Conservation (phyloP, 2,797 vertebrate species). For the Decapterus maruadsi region DNA sequence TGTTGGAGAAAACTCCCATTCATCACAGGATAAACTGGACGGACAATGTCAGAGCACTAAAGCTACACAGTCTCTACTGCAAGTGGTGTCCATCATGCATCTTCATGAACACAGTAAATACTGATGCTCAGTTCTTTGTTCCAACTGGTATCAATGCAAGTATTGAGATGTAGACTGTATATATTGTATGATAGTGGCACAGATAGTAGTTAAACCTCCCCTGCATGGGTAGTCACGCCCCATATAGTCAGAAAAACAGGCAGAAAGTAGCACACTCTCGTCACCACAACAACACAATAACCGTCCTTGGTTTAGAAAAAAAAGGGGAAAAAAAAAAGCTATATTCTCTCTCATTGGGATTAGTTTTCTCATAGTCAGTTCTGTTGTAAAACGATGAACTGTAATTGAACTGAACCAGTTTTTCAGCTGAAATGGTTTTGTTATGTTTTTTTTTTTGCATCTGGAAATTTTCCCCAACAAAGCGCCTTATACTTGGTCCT, state of each 20-base stretch:
- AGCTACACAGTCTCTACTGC: not conserved
- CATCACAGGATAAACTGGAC: conserved; percentile 18
- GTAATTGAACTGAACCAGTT: conserved; percentile 26
- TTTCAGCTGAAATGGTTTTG: conserved; percentile 8
- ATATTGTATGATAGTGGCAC: conserved; percentile 68
- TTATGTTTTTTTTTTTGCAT: conserved; percentile 17
- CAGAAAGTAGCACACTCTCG: conserved; percentile 48
- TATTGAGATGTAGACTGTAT: conserved; percentile 62
- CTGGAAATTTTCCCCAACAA: conserved; percentile 61
- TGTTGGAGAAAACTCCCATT: conserved; percentile 8
- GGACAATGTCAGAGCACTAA: conserved; percentile 21
- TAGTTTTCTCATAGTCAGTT: conserved; percentile 23
- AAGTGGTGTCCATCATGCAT: conserved; percentile 11
- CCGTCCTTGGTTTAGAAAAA: conserved; percentile 16
- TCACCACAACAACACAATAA: conserved; percentile 23
- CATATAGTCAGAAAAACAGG: conserved; percentile 51
- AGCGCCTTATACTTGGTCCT: conserved; percentile 78
- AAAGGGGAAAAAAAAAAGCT: conserved; percentile 48
- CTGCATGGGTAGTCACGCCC: conserved; percentile 58
- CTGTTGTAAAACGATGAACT: conserved; percentile 10
- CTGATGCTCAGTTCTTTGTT: conserved; percentile 12
- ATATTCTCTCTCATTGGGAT: conserved; percentile 30
- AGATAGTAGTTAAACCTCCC: conserved; percentile 45
- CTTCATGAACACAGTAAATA: conserved; percentile 4
- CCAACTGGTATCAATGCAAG: conserved; percentile 18